Percentiles rank a stretch among this genome's conserved stretches.
These are phyloP conservation scores for Tachysurus vachellii DNA, from an alignment of 2,113 vertebrate species.

Conservation along the genomic window DNA sequence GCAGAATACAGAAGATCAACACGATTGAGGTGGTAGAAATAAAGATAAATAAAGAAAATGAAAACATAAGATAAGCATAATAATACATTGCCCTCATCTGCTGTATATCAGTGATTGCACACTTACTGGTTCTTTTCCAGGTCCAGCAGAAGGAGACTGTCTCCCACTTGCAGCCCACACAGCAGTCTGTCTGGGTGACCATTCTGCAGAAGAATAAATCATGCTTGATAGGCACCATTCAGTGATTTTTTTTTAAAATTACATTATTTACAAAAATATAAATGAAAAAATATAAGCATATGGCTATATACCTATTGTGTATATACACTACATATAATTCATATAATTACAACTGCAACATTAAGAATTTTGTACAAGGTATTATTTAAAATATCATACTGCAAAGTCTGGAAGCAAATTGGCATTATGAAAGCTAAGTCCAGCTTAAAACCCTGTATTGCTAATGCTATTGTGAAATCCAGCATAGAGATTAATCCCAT, in stretches of 20 bases:
- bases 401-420: neutral
- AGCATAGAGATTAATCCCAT: neutral
- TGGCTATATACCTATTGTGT: neutral
- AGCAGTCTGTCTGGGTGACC: slow-evolving; percentile 71
- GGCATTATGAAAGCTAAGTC: neutral
- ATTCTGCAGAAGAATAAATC: slow-evolving; percentile 55
- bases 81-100: neutral
- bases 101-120: neutral
- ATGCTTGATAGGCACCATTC: neutral
- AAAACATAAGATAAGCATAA: slow-evolving; percentile 1
- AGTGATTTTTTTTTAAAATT: neutral
- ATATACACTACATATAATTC: neutral
- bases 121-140: slow-evolving; percentile 86
- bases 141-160: slow-evolving; percentile 73
- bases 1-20: slow-evolving; percentile 25
- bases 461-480: neutral
- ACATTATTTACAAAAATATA: neutral
- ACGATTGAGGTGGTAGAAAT: neutral
- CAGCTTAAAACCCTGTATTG: neutral
- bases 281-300: neutral
- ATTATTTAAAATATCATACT: neutral
- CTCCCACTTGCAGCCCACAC: slow-evolving; percentile 77
- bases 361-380: neutral
- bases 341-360: neutral
- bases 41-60: slow-evolving; percentile 33